Evolutionary conservation across 2,797 vertebrate species (phyloP).

Genomic region (Hapalemur alaotrensis): DNA sequence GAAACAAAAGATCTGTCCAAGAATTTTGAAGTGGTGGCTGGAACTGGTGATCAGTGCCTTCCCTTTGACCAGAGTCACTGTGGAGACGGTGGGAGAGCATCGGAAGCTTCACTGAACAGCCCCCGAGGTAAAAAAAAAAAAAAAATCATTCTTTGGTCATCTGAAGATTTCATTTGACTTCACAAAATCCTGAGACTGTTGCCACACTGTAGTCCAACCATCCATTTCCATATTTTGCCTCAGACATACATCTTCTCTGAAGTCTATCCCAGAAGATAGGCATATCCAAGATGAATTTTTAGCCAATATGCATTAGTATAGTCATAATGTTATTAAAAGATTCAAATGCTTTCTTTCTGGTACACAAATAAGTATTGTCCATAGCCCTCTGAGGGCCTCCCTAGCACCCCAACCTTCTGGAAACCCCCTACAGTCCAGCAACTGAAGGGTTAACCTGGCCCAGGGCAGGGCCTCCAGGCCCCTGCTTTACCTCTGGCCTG

Average conservation of each 20-base stretch:
- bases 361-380: slow-evolving; percentile 9
- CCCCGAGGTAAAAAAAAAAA: slow-evolving; percentile 91
- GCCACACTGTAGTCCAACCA: neutral
- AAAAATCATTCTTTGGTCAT: neutral
- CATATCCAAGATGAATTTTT: neutral
- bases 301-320: neutral
- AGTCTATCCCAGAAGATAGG: neutral
- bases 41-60: slow-evolving; percentile 97
- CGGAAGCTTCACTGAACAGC: slow-evolving; percentile 95
- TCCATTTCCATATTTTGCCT: slow-evolving; percentile 1
- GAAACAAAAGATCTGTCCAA: slow-evolving; percentile 95
- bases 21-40: slow-evolving; percentile 95
- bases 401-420: neutral
- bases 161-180: slow-evolving; percentile 50
- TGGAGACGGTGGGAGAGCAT: slow-evolving; percentile 94
- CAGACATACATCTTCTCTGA: neutral
- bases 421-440: neutral
- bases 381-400: neutral
- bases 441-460: neutral
- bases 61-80: slow-evolving; percentile 98
- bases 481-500: neutral
- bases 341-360: neutral
- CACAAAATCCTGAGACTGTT: neutral
- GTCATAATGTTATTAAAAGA: slow-evolving; percentile 11
- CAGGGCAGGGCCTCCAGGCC: neutral